Conservation (phyloP, 2,888 invertebrate species). For the Rhorus exstirpatorius region DNA sequence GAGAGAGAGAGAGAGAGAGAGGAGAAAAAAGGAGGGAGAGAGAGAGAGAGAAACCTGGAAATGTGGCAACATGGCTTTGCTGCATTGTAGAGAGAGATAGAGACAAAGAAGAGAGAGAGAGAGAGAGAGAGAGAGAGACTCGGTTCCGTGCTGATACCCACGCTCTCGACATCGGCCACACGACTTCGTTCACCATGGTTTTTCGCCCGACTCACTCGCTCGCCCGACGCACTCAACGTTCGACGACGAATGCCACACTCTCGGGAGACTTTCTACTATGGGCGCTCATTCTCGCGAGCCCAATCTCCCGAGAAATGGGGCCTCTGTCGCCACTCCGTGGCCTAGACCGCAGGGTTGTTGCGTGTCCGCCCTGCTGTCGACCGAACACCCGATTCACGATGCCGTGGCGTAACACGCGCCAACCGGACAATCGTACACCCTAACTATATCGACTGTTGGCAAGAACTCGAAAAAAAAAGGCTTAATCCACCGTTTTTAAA, state of each 20-base stretch:
- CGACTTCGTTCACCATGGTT: slow-evolving; percentile 64
- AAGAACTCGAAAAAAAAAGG: neutral
- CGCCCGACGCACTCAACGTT: slow-evolving; percentile 59
- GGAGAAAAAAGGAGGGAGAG: slow-evolving; percentile 70
- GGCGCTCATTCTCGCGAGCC: slow-evolving; percentile 43
- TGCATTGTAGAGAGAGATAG: slow-evolving; percentile 74
- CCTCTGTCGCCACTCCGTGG: slow-evolving; percentile 76
- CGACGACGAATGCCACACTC: slow-evolving; percentile 80
- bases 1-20: slow-evolving; percentile 69
- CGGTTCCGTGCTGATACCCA: slow-evolving; percentile 87
- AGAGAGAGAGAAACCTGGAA: slow-evolving; percentile 81
- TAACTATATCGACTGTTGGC: slow-evolving; percentile 44
- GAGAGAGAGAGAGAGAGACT: slow-evolving; percentile 69
- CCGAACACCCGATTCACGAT: slow-evolving; percentile 11
- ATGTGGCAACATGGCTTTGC: slow-evolving; percentile 84
- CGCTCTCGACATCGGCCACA: slow-evolving; percentile 83
- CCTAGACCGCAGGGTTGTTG: slow-evolving; percentile 67
- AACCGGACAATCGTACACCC: no score
- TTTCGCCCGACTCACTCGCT: slow-evolving; percentile 62
- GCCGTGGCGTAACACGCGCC: no score
- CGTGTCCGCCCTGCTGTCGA: slow-evolving; percentile 25
- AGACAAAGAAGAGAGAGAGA: slow-evolving; percentile 26
- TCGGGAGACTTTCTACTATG: slow-evolving; percentile 84
- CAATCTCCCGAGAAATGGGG: slow-evolving; percentile 80
- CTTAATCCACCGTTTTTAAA: no score